Conservation (phyloP, 2,797 vertebrate genomes). For the Ibycter americanus region DNA sequence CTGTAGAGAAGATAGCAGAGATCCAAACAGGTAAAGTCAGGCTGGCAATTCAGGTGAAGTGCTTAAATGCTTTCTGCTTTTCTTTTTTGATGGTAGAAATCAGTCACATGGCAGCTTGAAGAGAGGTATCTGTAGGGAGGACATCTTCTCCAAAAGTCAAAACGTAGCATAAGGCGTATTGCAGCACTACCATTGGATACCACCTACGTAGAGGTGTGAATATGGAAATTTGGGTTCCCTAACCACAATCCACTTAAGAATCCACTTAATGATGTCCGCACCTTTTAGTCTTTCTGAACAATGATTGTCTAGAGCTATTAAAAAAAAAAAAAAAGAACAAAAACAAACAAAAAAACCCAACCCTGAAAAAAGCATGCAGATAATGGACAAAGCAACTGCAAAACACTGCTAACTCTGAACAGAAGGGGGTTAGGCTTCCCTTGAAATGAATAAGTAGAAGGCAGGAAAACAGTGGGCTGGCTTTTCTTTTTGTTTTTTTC, state of each 20-base stretch:
- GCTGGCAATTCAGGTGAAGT: neutral
- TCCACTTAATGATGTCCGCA: fast-evolving
- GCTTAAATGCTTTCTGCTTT: neutral
- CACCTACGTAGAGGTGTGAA: neutral
- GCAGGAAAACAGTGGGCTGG: neutral
- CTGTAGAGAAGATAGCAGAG: neutral
- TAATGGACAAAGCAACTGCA: neutral
- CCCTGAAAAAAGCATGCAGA: neutral
- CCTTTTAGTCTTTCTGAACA: neutral
- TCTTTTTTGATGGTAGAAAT: neutral
- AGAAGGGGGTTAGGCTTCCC: neutral
- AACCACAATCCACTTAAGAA: fast-evolving
- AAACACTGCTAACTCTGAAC: neutral
- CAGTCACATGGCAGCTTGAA: fast-evolving
- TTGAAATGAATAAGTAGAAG: neutral
- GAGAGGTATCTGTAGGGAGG: neutral
- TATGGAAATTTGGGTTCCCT: neutral
- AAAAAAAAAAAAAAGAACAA: neutral
- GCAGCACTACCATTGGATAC: neutral
- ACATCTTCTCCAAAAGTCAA: neutral
- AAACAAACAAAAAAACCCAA: neutral
- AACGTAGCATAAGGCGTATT: neutral
- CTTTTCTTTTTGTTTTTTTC: neutral
- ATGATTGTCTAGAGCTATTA: neutral
- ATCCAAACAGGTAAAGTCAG: constrained; percentile 55